Evolutionary conservation across 2,888 invertebrate species (phyloP), one percentile per base, ranked within the genome.

Genomic region (Pseudococcus longispinus): DNA sequence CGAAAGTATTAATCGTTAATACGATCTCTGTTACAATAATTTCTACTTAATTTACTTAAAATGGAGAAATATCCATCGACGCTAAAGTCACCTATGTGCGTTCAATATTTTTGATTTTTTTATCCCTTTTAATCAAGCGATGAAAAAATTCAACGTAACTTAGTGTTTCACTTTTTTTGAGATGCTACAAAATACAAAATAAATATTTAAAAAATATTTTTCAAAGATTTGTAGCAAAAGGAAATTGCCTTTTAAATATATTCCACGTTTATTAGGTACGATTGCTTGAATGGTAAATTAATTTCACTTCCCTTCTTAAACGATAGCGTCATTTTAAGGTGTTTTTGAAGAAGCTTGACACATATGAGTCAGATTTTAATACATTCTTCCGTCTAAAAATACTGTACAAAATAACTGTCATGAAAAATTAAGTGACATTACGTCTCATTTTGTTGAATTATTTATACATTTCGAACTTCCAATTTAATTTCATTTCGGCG

Each of bases 321-420:
- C 20, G 60, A 60, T 60, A 9, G 23, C 23, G 60, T 60, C 23
- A 60, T 60, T 60, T 60, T 60, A 9, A 60, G 60, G 60, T 60
- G 23, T 60, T 60, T 60, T 60, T 8, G n/a, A 60, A 60, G 60
- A 60, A 60, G 11, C 20, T 23, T 60, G 60, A 60, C 60, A 9
- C 60, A 60, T n/a, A 51, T 60, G 60, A 60, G 60, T 60, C 60
- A 60, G 60, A 23, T 60, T 60, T 60, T 60, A 60, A 60, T 60
- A 60, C 60, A 60, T 23, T 60, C 60, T 60, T 60, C 60, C 60
- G 60, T 60, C 60, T 60, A 60, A 60, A 60, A 60, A 23, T 23
- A 23, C 9, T 23, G 20, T 60, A 23, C 23, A 60, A 23, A 60
- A 60, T 60, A 23, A 60, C 60, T 23, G 23, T 23, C 2, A 23